Conservation (phyloP, 2,888 invertebrate species). For the Ormyrus labotus region DNA sequence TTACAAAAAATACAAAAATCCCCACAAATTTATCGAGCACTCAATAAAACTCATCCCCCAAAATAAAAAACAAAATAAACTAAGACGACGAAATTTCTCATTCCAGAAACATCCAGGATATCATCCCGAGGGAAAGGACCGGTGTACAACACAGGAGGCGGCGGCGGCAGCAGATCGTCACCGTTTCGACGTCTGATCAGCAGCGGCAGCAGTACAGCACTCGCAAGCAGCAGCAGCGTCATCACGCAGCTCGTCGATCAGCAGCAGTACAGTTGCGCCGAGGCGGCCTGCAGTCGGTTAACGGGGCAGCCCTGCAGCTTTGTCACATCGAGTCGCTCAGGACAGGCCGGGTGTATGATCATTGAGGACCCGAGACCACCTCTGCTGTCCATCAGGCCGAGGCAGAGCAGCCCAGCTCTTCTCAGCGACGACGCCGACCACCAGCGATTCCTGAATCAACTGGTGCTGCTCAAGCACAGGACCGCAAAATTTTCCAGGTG, state of each 20-base stretch:
- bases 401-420: slow-evolving; percentile 58
- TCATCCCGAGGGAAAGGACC: slow-evolving; percentile 89
- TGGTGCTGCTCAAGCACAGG: slow-evolving; percentile 79
- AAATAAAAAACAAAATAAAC: not conserved
- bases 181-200: slow-evolving; percentile 23
- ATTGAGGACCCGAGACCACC: slow-evolving; percentile 71
- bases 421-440: slow-evolving; percentile 73
- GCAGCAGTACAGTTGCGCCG: not conserved
- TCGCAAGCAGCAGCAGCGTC: slow-evolving; percentile 44
- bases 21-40: too few relatives aligned
- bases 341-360: slow-evolving; percentile 76
- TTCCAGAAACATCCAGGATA: slow-evolving; percentile 88
- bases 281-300: not conserved
- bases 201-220: not conserved
- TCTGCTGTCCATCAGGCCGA: slow-evolving; percentile 73
- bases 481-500: slow-evolving; percentile 93
- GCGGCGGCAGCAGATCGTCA: slow-evolving; percentile 66
- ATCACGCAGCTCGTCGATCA: slow-evolving; percentile 63
- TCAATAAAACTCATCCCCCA: not conserved
- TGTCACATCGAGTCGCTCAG: slow-evolving; percentile 71
- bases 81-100: slow-evolving; percentile 49
- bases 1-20: too few relatives aligned
- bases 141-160: slow-evolving; percentile 74
- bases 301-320: slow-evolving; percentile 62
- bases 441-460: slow-evolving; percentile 73